These are phyloP conservation scores for Papilio helenus DNA, from an alignment of 1,140 invertebrate genomes.

Conservation along the genomic window DNA sequence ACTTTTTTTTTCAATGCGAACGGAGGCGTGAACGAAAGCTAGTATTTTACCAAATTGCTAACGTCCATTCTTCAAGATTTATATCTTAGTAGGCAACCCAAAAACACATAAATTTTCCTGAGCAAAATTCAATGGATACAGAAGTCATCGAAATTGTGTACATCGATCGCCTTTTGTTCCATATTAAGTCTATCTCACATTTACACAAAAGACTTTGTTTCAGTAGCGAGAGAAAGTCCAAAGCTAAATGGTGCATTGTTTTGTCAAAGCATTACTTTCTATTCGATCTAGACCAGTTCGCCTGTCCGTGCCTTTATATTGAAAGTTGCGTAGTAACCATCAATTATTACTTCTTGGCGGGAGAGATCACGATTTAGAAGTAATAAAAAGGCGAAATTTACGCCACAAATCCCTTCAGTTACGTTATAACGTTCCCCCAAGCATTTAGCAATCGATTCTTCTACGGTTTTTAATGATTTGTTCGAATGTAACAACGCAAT, in stretches of 20 bases:
- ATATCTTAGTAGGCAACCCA: neutral
- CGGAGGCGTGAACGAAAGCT: too few species aligned
- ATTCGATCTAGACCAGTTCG: conserved; percentile 52
- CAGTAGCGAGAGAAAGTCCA: conserved; percentile 47
- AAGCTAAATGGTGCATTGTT: conserved; percentile 48
- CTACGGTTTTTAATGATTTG: neutral
- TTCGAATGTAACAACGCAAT: neutral
- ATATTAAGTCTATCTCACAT: conserved; percentile 30
- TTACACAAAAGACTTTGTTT: conserved; percentile 45
- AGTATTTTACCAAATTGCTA: too few species aligned
- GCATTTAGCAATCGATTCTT: conserved; percentile 1
- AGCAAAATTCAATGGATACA: neutral
- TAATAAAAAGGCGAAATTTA: conserved; percentile 29
- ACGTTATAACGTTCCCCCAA: conserved; percentile 9
- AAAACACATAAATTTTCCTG: neutral
- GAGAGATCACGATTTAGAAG: conserved; percentile 30
- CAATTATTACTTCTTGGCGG: conserved; percentile 33
- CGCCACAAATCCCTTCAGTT: neutral
- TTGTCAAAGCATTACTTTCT: conserved; percentile 48
- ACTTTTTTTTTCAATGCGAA: too few species aligned
- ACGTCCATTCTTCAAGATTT: too few species aligned
- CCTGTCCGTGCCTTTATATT: conserved; percentile 38
- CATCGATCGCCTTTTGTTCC: conserved; percentile 26
- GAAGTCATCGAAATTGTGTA: conserved; percentile 1
- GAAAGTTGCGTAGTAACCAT: conserved; percentile 37